These are phyloP conservation scores for Vicugna pacos DNA, from an alignment of 2,113 vertebrate genomes.

Conservation along the genomic window DNA sequence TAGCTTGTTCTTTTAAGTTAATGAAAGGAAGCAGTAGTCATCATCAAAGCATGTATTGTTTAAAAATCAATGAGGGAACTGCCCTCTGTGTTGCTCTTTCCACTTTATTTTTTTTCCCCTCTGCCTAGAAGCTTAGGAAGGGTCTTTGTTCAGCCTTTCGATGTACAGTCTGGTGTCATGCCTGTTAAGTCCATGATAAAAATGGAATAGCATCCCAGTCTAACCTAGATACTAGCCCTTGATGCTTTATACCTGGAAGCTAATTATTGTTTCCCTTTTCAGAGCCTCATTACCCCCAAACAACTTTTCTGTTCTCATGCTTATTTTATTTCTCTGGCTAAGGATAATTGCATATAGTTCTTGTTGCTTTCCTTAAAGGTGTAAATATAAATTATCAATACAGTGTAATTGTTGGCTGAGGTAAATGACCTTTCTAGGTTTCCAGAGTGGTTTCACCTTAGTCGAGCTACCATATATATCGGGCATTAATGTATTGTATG, in stretches of 20 bases:
- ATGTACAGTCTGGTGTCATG: background rate
- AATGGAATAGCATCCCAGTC: background rate
- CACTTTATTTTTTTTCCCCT: constrained; percentile 31
- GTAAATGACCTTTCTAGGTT: background rate
- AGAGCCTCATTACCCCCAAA: constrained; percentile 16
- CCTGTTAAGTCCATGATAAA: constrained; percentile 15
- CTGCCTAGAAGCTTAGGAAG: background rate
- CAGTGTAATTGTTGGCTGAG: background rate
- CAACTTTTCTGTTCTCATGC: constrained; percentile 57
- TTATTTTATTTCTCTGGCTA: constrained; percentile 52
- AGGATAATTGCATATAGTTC: background rate
- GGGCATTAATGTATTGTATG: background rate
- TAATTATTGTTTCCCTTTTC: constrained; percentile 48
- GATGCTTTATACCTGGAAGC: background rate
- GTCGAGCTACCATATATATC: background rate
- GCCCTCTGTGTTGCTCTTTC: constrained; percentile 27
- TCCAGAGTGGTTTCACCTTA: background rate
- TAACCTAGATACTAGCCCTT: constrained; percentile 22
- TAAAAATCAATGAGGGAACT: constrained; percentile 64
- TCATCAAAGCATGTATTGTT: constrained; percentile 74
- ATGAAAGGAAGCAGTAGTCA: constrained; percentile 47
- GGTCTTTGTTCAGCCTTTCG: background rate
- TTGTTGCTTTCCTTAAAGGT: background rate
- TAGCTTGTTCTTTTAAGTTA: constrained; percentile 74
- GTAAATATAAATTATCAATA: background rate